Evolutionary conservation across 2,888 invertebrate genomes (phyloP).

Genomic region (Seira sanloemensis): DNA sequence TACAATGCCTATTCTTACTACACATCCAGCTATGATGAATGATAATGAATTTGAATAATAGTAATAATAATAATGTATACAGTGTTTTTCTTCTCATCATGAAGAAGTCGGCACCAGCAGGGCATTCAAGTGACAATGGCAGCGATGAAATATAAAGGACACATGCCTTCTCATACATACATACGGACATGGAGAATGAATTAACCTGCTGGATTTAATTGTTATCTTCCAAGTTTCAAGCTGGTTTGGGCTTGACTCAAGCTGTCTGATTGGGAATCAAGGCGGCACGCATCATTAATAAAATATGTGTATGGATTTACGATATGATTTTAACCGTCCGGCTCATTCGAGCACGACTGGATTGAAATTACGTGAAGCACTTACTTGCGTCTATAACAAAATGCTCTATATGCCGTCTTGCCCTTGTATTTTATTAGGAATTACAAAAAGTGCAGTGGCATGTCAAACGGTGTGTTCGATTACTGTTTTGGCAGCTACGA

Average conservation of each 20-base stretch:
- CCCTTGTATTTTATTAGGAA: constrained; percentile 18
- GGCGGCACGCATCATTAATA: constrained; percentile 6
- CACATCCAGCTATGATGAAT: background rate
- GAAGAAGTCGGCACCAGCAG: too few relatives aligned
- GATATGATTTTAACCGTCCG: too few relatives aligned
- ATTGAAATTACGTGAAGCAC: too few relatives aligned
- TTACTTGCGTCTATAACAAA: too few relatives aligned
- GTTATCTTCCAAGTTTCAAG: background rate
- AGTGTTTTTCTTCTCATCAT: too few relatives aligned
- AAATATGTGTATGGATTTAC: background rate
- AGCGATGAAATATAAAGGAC: background rate
- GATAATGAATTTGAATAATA: background rate
- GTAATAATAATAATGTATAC: too few relatives aligned
- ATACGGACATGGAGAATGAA: background rate
- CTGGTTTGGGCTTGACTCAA: too few relatives aligned
- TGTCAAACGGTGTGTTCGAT: constrained; percentile 22
- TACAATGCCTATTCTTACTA: background rate
- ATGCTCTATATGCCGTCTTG: background rate
- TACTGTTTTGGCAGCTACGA: constrained; percentile 45
- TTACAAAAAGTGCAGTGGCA: constrained; percentile 31
- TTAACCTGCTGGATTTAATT: background rate
- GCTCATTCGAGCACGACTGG: too few relatives aligned
- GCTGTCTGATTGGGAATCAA: too few relatives aligned
- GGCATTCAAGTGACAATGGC: constrained; percentile 6
- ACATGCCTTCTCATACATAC: too few relatives aligned